Evolutionary conservation across 2,888 invertebrate genomes (phyloP).

Genomic region (Spatulosminthurus flaviceps): DNA sequence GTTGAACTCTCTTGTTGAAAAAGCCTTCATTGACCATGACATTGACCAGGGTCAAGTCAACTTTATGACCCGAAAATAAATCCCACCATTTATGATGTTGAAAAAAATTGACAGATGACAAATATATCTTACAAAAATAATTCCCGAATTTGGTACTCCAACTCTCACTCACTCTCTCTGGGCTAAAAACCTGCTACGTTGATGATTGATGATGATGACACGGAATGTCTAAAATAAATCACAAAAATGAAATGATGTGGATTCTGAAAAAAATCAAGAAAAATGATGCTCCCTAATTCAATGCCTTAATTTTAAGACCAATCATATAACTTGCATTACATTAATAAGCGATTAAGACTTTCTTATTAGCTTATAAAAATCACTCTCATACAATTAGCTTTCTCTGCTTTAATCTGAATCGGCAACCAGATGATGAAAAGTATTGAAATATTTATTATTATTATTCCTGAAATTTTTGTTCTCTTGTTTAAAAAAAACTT

Average conservation of each 20-base stretch:
- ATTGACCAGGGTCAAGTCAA: slow-evolving; percentile 11
- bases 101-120: neutral
- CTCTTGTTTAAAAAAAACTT: slow-evolving; percentile 14
- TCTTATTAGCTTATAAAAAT: neutral
- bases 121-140: neutral
- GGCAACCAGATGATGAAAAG: neutral
- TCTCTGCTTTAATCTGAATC: neutral
- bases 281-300: slow-evolving; percentile 9
- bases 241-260: neutral
- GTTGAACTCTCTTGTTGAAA: slow-evolving; percentile 12
- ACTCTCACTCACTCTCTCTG: too few species aligned
- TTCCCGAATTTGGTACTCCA: neutral
- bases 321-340: slow-evolving; percentile 7
- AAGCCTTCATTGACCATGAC: slow-evolving; percentile 7
- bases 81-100: neutral
- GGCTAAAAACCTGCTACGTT: neutral
- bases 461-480: neutral
- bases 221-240: neutral
- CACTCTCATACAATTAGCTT: neutral
- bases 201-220: slow-evolving; percentile 24
- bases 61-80: neutral
- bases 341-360: neutral
- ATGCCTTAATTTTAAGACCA: slow-evolving; percentile 11
- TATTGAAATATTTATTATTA: neutral
- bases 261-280: slow-evolving; percentile 1